Conservation (phyloP, 1,140 invertebrate genomes). For the Hyles euphorbiae region DNA sequence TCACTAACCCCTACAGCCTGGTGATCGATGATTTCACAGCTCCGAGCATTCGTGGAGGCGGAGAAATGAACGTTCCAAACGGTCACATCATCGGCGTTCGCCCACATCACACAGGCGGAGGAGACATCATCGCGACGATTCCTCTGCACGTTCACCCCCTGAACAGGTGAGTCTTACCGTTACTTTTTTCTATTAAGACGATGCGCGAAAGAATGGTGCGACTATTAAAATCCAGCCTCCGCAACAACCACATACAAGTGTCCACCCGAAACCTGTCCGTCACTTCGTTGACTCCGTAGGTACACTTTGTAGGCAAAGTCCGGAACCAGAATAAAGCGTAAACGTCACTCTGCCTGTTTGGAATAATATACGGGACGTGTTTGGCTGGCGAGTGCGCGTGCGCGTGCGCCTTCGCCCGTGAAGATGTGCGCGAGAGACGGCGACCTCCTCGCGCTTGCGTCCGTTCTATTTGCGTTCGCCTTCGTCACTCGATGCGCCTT, state of each 20-base stretch:
- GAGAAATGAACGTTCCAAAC: slow-evolving; percentile 78
- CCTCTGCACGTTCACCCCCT: slow-evolving; percentile 70
- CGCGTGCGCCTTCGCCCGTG: slow-evolving; percentile 70
- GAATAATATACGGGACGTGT: slow-evolving; percentile 58
- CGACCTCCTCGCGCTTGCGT: slow-evolving; percentile 70
- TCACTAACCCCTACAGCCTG: slow-evolving; percentile 66
- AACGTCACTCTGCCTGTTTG: slow-evolving; percentile 58
- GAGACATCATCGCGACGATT: slow-evolving; percentile 77
- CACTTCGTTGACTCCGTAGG: slow-evolving; percentile 23
- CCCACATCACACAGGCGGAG: slow-evolving; percentile 76
- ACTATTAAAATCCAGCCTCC: slow-evolving; percentile 48
- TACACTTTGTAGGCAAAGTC: slow-evolving; percentile 45
- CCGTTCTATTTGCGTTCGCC: slow-evolving; percentile 71
- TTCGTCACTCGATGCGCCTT: slow-evolving; percentile 67
- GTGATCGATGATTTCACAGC: slow-evolving; percentile 74
- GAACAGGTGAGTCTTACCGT: slow-evolving; percentile 66
- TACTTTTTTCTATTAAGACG: slow-evolving; percentile 43
- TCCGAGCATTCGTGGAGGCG: slow-evolving; percentile 79
- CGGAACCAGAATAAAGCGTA: slow-evolving; percentile 63
- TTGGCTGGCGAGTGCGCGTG: slow-evolving; percentile 65
- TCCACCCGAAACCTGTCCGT: slow-evolving; percentile 57
- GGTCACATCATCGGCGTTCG: slow-evolving; percentile 78
- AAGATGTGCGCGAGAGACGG: slow-evolving; percentile 70
- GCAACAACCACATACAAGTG: slow-evolving; percentile 43
- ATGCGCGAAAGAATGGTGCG: slow-evolving; percentile 46